Evolutionary conservation across 2,888 invertebrate genomes (phyloP).

Genomic region (Rhogogaster chlorosoma): DNA sequence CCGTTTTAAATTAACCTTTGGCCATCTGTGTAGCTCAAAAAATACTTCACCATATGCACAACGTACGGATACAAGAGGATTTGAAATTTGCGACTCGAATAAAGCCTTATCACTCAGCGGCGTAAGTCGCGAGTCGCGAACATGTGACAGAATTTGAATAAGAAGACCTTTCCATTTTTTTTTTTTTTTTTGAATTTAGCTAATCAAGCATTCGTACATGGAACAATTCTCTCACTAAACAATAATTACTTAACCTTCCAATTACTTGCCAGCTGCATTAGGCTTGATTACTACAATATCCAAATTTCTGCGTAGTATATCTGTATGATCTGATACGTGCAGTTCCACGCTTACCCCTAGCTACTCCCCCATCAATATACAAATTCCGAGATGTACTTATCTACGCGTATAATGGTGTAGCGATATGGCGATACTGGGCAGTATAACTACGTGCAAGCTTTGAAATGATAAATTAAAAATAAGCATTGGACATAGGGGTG

Average conservation of each 20-base stretch:
- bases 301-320: background rate
- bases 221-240: background rate
- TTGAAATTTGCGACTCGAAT: background rate
- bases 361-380: background rate
- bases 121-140: background rate
- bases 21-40: background rate
- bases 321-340: background rate
- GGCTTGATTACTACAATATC: background rate
- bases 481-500: slow-evolving; percentile 22
- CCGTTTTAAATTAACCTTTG: background rate
- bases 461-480: slow-evolving; percentile 47
- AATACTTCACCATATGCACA: background rate
- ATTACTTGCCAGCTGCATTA: background rate
- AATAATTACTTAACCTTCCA: background rate
- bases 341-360: background rate
- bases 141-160: background rate
- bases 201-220: background rate
- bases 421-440: background rate
- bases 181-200: background rate
- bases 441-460: slow-evolving; percentile 17
- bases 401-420: background rate
- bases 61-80: background rate
- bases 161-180: background rate
- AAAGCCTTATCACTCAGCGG: background rate
- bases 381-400: background rate